These are phyloP conservation scores for Thunnus albacares DNA, from an alignment of 2,797 vertebrate species.

Conservation along the genomic window DNA sequence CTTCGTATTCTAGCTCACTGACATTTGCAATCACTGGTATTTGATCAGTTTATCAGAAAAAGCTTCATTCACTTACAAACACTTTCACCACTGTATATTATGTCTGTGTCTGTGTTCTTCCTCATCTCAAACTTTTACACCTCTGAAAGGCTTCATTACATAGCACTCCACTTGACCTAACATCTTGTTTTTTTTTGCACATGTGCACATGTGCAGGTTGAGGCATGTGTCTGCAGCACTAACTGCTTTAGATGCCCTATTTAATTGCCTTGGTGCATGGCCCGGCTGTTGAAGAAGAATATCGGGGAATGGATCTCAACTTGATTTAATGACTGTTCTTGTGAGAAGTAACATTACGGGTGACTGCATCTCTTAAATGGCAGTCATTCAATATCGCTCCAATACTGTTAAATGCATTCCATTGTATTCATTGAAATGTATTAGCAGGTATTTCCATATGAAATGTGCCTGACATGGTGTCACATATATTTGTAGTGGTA, in stretches of 20 bases:
- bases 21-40: neutral
- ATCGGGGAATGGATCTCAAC: constrained; percentile 12
- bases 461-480: neutral
- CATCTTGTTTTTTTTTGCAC: neutral
- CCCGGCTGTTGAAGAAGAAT: neutral
- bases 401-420: neutral
- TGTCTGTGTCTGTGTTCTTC: neutral
- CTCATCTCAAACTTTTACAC: neutral
- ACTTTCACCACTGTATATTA: neutral
- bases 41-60: neutral
- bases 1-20: neutral
- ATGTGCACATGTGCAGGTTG: constrained; percentile 37
- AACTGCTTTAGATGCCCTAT: constrained; percentile 9
- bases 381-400: neutral
- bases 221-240: constrained; percentile 21
- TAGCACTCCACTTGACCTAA: neutral
- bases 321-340: constrained; percentile 3
- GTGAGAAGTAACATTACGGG: neutral
- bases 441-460: neutral
- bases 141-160: neutral
- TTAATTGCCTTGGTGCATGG: constrained; percentile 17
- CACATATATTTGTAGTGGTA: no score
- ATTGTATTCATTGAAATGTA: neutral
- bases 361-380: neutral
- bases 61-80: neutral